Conservation (phyloP, 1,140 invertebrate genomes). For the Anoplolepis gracilipes region DNA sequence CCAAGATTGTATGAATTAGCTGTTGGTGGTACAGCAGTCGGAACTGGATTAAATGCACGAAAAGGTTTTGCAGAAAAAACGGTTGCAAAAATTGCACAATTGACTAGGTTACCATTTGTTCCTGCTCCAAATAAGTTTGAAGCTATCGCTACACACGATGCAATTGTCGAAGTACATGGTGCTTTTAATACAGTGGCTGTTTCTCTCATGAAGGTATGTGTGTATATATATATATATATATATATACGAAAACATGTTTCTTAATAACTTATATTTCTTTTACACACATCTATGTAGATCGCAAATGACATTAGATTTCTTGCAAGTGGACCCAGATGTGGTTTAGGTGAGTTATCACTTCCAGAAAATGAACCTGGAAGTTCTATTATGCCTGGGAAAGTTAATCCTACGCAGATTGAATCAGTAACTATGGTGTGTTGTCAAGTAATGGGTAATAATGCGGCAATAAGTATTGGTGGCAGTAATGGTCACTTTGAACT, state of each 20-base stretch:
- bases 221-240: no score
- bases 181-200: constrained; percentile 97
- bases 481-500: constrained; percentile 99
- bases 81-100: constrained; percentile 92
- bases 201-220: constrained; percentile 95
- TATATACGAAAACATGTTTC: no score
- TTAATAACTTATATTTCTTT: no score
- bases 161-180: constrained; percentile 98
- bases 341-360: constrained; percentile 96
- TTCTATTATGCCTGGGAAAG: constrained; percentile 99
- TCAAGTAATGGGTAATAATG: constrained; percentile 99
- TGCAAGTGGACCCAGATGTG: constrained; percentile 98
- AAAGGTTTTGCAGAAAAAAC: constrained; percentile 96
- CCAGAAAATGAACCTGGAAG: constrained; percentile 99
- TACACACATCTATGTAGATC: constrained; percentile 88
- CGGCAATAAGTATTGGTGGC: constrained; percentile 97
- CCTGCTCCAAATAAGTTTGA: constrained; percentile 99
- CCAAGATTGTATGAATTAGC: constrained; percentile 96
- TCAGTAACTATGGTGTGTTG: constrained; percentile 99
- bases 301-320: constrained; percentile 98
- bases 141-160: constrained; percentile 97
- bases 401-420: constrained; percentile 99
- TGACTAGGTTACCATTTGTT: constrained; percentile 94
- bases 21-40: constrained; percentile 98
- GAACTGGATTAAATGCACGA: constrained; percentile 97